phyloP scores from a whole-genome alignment of 2,888 invertebrate genomes.

The Aplocera efformata region DNA sequence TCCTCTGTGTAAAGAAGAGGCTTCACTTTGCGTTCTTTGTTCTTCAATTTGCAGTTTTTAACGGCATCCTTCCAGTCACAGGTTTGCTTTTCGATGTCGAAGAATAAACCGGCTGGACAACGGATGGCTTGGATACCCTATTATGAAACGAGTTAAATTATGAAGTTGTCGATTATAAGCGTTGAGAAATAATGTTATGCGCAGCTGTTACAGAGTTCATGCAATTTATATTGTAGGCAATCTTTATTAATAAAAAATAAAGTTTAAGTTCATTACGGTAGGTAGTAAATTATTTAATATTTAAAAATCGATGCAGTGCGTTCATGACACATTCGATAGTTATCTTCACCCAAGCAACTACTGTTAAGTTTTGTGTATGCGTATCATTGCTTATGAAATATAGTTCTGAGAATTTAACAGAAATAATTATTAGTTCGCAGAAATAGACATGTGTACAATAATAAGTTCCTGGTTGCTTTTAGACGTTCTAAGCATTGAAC shows the following conservation, averaged over 20 bases:
- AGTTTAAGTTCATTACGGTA: conserved; percentile 2
- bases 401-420: conserved; percentile 6
- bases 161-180: conserved; percentile 17
- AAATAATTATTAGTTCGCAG: conserved; percentile 15
- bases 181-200: conserved; percentile 18
- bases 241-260: conserved; percentile 11
- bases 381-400: conserved; percentile 3
- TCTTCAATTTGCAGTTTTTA: conserved; percentile 95
- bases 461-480: conserved; percentile 24
- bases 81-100: conserved; percentile 96
- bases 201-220: conserved; percentile 14
- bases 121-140: conserved; percentile 95
- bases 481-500: conserved; percentile 23
- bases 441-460: conserved; percentile 9
- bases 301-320: too few relatives aligned
- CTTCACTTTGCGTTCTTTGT: conserved; percentile 92
- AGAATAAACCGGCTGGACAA: conserved; percentile 94
- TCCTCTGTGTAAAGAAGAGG: conserved; percentile 94
- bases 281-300: neutral
- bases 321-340: neutral
- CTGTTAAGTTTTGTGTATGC: conserved; percentile 7
- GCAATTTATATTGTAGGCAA: conserved; percentile 18
- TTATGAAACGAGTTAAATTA: conserved; percentile 29
- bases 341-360: too few relatives aligned
- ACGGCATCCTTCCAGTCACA: conserved; percentile 97